Conservation (phyloP, 2,888 invertebrate species). For the Hydraecia micacea region DNA sequence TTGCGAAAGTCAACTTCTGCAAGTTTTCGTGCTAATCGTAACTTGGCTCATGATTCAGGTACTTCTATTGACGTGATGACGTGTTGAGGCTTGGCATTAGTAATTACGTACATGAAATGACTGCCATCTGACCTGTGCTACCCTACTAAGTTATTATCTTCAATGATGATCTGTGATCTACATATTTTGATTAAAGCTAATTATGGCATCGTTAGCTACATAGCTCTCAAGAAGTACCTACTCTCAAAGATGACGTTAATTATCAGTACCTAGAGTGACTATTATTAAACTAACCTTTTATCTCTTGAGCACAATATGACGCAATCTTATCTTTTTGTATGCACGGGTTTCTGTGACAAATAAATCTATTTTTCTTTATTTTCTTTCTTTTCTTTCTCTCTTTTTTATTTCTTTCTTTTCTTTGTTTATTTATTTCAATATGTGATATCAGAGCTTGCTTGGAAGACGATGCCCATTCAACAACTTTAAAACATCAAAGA, state of each 20-base stretch:
- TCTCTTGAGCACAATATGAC: not conserved
- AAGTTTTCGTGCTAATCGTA: not conserved
- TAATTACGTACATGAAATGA: conserved; percentile 8
- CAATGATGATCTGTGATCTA: conserved; percentile 47
- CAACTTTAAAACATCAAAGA: not conserved
- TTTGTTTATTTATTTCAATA: not conserved
- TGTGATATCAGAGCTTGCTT: not conserved
- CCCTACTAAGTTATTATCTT: conserved; percentile 28
- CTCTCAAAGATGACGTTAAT: conserved; percentile 12
- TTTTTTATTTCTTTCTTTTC: not conserved
- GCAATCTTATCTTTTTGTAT: not conserved
- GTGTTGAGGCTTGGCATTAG: not conserved
- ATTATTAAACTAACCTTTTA: not conserved
- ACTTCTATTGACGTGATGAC: not conserved
- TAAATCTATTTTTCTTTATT: not conserved
- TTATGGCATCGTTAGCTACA: conserved; percentile 20
- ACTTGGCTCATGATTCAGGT: not conserved
- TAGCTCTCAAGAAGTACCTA: not conserved
- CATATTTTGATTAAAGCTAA: conserved; percentile 43
- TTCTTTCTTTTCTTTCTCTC: not conserved
- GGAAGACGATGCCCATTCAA: not conserved
- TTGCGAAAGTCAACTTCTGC: not conserved
- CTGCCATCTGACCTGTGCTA: conserved; percentile 29
- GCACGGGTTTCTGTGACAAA: not conserved
- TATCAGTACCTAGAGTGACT: not conserved